These are phyloP conservation scores for Leptopilina boulardi DNA, from an alignment of 1,140 invertebrate species.

Conservation along the genomic window DNA sequence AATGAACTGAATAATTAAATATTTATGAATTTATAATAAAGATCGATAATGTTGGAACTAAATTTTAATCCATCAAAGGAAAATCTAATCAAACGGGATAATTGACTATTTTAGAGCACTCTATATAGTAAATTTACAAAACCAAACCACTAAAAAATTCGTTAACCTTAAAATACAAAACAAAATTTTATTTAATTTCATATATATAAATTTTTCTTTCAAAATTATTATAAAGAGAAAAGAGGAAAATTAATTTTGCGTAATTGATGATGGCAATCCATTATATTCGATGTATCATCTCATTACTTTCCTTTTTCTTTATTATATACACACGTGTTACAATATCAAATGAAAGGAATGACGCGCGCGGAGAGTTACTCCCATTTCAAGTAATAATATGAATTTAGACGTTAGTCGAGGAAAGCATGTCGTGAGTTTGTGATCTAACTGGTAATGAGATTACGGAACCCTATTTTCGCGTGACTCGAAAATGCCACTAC, in stretches of 20 bases:
- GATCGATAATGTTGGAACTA: no score
- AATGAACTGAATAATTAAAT: no score
- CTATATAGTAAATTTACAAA: no score
- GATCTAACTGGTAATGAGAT: slow-evolving; percentile 30
- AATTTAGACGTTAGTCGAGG: slow-evolving; percentile 19
- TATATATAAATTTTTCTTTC: no score
- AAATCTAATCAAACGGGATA: no score
- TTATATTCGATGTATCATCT: background rate
- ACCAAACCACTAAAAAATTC: no score
- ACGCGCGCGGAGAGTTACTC: background rate
- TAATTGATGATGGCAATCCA: background rate
- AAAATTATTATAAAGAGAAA: background rate
- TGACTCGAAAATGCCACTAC: slow-evolving; percentile 29
- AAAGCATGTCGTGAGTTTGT: slow-evolving; percentile 28
- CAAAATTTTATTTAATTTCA: no score
- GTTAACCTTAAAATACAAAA: no score
- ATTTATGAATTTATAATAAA: no score
- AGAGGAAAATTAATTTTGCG: background rate
- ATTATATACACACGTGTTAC: background rate
- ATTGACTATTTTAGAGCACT: no score
- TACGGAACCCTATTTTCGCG: slow-evolving; percentile 17
- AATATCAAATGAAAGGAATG: background rate
- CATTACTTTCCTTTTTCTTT: slow-evolving; percentile 6
- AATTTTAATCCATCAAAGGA: no score
- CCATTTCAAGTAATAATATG: slow-evolving; percentile 21